Evolutionary conservation across 2,888 invertebrate species (phyloP), one percentile per base, ranked within the genome.

Genomic region (Agrotis segetum): DNA sequence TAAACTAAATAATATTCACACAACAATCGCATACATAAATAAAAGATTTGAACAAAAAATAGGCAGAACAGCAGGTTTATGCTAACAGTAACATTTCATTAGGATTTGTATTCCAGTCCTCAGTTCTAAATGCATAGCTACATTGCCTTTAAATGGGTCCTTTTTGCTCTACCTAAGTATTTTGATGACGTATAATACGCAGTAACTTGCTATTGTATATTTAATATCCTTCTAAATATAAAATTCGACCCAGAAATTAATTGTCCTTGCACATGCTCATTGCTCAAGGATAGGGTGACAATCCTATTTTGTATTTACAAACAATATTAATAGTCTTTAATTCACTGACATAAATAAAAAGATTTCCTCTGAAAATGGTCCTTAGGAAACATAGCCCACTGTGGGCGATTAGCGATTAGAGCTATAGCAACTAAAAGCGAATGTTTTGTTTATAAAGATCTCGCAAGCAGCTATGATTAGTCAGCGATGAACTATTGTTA

Each of bases 21-120:
- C 87, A 88, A 89, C 87, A 87, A 90, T 91, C 91, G 90, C 92
- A 92, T 90, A 87, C 88, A 82, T 66, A 63, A n/a, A n/a, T n/a
- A n/a, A n/a, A n/a, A 80, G 78, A 86, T 74, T 75, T 75, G 77
- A 84, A 85, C 70, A 71, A 77, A 77, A 77, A 56, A 73, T 65
- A 67, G 44, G 68, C 67, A 56, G 53, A 59, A 65, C 16, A 58
- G 63, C 71, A 71, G 44, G 58, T 60, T 66, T 61, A 68, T 34
- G 55, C 64, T 58, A 60, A 77, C 34, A 58, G 49, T 55, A 47
- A 61, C 19, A 70, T 66, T 71, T 47, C 34, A 71, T 75, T 77
- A 69, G 80, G 73, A 73, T 66, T 66, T 9, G 50, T 67, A 62
- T 71, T 64, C n/a, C 58, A 67, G 59, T 60, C 17, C 55, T 64